Conservation (phyloP, 92 coral and sea anemone genomes). For the Zoanthus gigantus region DNA sequence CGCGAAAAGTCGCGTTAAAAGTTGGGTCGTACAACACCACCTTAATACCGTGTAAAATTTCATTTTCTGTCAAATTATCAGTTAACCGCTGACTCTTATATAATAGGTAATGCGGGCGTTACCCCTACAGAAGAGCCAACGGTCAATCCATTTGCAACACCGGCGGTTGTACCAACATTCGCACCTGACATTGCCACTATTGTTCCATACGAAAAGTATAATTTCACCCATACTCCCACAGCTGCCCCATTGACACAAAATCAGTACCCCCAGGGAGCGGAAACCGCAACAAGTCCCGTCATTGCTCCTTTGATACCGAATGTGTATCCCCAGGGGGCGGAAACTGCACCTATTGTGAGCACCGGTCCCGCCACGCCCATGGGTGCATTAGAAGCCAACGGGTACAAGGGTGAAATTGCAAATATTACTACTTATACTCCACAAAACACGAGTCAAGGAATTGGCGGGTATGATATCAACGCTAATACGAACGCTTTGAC, state of each 20-base stretch:
- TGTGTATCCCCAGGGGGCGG: background rate
- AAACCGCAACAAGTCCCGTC: slow-evolving; percentile 24
- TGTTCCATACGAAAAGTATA: slow-evolving; percentile 65
- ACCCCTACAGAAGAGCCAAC: slow-evolving; percentile 33
- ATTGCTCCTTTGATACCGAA: background rate
- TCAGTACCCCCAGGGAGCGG: background rate
- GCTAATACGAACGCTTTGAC: slow-evolving; percentile 34
- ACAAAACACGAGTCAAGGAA: slow-evolving; percentile 22
- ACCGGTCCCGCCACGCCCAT: slow-evolving; percentile 41
- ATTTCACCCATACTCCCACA: slow-evolving; percentile 65
- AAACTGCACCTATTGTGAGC: slow-evolving; percentile 34
- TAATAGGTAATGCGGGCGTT: slow-evolving; percentile 48
- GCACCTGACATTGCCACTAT: slow-evolving; percentile 72
- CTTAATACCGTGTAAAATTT: too few species aligned
- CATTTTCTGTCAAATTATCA: too few species aligned
- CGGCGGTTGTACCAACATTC: slow-evolving; percentile 63
- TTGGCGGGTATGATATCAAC: slow-evolving; percentile 28
- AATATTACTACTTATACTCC: background rate
- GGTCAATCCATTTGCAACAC: slow-evolving; percentile 35
- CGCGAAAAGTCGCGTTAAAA: too few species aligned
- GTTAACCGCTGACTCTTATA: background rate
- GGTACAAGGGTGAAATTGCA: slow-evolving; percentile 35
- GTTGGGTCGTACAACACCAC: too few species aligned
- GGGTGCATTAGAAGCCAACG: slow-evolving; percentile 18
- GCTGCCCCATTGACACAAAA: background rate